Base-by-base conservation (phyloP, 2,797 vertebrate species). In the Hafferia zeledoni region DNA sequence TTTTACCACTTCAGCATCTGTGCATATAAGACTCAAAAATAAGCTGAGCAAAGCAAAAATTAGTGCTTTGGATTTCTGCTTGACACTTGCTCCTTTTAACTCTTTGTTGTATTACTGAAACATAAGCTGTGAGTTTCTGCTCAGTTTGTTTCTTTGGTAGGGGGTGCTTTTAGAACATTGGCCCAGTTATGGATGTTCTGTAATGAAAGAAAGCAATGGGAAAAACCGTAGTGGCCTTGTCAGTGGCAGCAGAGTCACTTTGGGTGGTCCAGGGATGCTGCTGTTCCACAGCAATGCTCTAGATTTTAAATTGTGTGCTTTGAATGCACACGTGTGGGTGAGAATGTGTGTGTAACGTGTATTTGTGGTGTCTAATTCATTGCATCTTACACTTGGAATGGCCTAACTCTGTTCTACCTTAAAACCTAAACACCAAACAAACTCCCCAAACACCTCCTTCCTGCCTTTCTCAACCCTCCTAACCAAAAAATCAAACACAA, bases 361-460 rank as follows among this genome's bases (percentile, higher is more conserved):
- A 46, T 81, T 92, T 94, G 84, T 80, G 87, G 76, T 94, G 83
- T 83, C 83, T 88, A 37, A n/a, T 69, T 87, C 94, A 56, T 67
- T 87, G 31, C 68, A 86, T 78, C 47, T 85, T 82, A n/a, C 17
- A n/a, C 33, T 72, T 69, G 55, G 65, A 92, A 88, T 15, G 20
- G 23, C 67, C n/a, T 83, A 92, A 69, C 75, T 75, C 39, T 61
- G 41, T 83, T 86, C 56, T 86, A 52, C 53, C 27, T 64, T 85
- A 87, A 85, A 87, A 93, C 37, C 49, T 44, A 55, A 79, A 64
- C 57, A 13, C 2, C 22, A 56, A 83, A 31, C 27, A 24, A 27
- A 33, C 30, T 14, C 59, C 43, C 30, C 33, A 61, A 84, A 37
- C 17, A 9, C 46, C 31, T 24, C 37, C 17, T 67, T 46, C 11